Evolutionary conservation across 2,113 vertebrate species (phyloP).

Genomic region (Ophthalmolycus amberensis): DNA sequence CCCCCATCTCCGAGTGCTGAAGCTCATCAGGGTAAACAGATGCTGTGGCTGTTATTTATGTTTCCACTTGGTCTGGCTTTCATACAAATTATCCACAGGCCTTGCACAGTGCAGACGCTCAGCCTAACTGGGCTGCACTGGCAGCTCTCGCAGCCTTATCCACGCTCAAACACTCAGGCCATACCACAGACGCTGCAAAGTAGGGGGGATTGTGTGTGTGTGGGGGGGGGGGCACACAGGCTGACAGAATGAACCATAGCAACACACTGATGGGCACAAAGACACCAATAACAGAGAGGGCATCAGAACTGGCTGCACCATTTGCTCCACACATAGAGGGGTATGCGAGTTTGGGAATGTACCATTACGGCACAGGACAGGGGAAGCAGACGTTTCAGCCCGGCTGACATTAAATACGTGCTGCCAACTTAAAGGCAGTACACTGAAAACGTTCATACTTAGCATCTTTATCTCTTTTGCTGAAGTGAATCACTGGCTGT

Average conservation of each 20-base stretch:
- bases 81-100: slow-evolving; percentile 84
- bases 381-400: slow-evolving; percentile 24
- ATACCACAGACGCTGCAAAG: slow-evolving; percentile 55
- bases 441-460: slow-evolving; percentile 30
- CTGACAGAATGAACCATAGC: slow-evolving; percentile 70
- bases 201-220: background rate
- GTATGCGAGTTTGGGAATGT: slow-evolving; percentile 46
- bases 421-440: slow-evolving; percentile 11
- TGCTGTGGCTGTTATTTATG: slow-evolving; percentile 85
- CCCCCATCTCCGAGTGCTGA: slow-evolving; percentile 68
- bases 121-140: slow-evolving; percentile 78
- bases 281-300: slow-evolving; percentile 66
- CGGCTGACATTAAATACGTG: slow-evolving; percentile 35
- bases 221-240: slow-evolving; percentile 9
- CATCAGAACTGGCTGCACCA: slow-evolving; percentile 59
- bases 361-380: slow-evolving; percentile 43
- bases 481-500: background rate
- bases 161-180: slow-evolving; percentile 65
- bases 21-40: slow-evolving; percentile 84
- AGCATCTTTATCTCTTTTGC: slow-evolving; percentile 4
- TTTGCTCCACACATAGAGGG: slow-evolving; percentile 54
- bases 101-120: slow-evolving; percentile 78
- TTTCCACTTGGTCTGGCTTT: slow-evolving; percentile 85
- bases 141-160: slow-evolving; percentile 71
- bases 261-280: slow-evolving; percentile 68